A percentile compares a stretch with the other conserved stretches of the same genome.
phyloP scores from a whole-genome alignment of 2,797 vertebrate genomes.

The Tamandua tetradactyla region DNA sequence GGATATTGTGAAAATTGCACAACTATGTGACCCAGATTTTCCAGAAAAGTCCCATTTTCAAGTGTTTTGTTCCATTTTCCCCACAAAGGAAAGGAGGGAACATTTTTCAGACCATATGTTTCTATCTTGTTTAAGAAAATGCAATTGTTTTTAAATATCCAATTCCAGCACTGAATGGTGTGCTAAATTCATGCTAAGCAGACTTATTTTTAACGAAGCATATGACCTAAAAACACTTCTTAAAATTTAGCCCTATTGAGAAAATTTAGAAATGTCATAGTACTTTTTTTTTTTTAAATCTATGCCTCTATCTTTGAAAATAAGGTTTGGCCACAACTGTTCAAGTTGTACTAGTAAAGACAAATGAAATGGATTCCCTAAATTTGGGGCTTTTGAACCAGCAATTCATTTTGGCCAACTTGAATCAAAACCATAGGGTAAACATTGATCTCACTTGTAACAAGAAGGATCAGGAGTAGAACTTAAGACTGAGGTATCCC shows the following conservation, averaged over 20 bases:
- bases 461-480: background rate
- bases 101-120: background rate
- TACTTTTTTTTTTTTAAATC: background rate
- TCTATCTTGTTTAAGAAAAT: constrained; percentile 48
- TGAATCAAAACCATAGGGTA: background rate
- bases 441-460: background rate
- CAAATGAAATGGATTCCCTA: background rate
- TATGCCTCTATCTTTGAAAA: background rate
- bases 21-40: constrained; percentile 38
- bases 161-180: background rate
- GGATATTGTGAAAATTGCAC: background rate
- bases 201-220: constrained; percentile 23
- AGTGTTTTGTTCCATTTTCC: constrained; percentile 43
- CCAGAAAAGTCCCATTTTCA: constrained; percentile 25
- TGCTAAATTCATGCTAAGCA: constrained; percentile 5
- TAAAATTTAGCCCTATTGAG: background rate
- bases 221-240: background rate
- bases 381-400: background rate
- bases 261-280: background rate
- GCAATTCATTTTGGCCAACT: background rate
- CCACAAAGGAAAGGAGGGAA: background rate
- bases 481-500: background rate
- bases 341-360: background rate
- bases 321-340: background rate
- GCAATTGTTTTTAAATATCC: background rate